These are phyloP conservation scores for Pecten maximus DNA, from an alignment of 2,888 invertebrate genomes.

Conservation along the genomic window DNA sequence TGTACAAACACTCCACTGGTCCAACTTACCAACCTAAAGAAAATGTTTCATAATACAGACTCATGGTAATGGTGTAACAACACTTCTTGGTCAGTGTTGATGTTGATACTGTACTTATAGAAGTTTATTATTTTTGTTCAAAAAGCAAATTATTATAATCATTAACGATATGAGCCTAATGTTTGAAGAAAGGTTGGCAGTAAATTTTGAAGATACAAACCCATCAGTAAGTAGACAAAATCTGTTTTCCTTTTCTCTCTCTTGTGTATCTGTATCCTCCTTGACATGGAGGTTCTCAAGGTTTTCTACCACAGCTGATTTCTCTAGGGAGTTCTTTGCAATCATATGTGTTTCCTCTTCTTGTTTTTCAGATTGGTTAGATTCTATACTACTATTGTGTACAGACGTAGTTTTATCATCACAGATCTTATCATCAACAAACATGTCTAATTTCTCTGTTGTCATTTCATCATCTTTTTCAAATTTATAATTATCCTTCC, in stretches of 20 bases:
- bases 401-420: constrained; percentile 6
- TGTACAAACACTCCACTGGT: too few relatives aligned
- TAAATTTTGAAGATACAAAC: constrained; percentile 40
- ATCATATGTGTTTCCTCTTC: neutral
- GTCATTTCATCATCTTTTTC: neutral
- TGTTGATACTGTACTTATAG: neutral
- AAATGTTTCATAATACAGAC: too few relatives aligned
- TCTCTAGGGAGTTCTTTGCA: neutral
- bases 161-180: too few relatives aligned
- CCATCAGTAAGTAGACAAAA: constrained; percentile 51
- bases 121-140: too few relatives aligned
- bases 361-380: neutral
- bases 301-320: neutral
- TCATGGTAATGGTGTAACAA: too few relatives aligned
- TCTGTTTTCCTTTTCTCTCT: constrained; percentile 1
- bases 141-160: too few relatives aligned
- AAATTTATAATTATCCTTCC: neutral
- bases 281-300: neutral
- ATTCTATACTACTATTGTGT: constrained; percentile 11
- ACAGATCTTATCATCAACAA: neutral
- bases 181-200: too few relatives aligned
- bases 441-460: neutral
- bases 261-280: neutral
- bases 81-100: neutral
- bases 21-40: too few relatives aligned